Percentiles rank a stretch among this genome's conserved stretches.
Conservation (phyloP, 2,113 vertebrate genomes). For the Sakesphorus luctuosus region DNA sequence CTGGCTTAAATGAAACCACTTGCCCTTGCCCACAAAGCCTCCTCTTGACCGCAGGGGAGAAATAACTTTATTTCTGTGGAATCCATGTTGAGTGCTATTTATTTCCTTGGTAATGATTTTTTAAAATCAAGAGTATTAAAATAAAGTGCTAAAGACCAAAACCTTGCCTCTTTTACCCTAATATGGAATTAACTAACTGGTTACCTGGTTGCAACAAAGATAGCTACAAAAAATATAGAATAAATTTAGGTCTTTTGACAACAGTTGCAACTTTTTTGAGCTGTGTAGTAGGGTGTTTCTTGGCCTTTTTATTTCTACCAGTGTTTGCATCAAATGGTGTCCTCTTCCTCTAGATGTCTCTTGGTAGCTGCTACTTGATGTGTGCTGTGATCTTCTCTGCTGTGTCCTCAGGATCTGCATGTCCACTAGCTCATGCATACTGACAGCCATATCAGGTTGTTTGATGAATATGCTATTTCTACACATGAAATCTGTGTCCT, state of each 20-base stretch:
- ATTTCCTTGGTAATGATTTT: background rate
- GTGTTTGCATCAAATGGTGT: background rate
- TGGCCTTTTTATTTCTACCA: background rate
- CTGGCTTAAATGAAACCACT: background rate
- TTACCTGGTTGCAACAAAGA: background rate
- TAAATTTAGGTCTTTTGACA: background rate
- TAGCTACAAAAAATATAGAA: background rate
- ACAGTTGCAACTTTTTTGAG: background rate
- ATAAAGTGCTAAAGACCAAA: background rate
- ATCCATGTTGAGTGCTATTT: background rate
- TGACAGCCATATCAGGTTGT: background rate
- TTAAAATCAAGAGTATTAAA: background rate
- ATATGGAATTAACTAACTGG: background rate
- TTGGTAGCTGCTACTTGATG: background rate
- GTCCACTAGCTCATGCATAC: background rate
- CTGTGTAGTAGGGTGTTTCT: accelerated
- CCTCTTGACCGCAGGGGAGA: background rate
- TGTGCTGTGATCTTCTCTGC: background rate
- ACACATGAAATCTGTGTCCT: accelerated
- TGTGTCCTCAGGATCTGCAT: background rate
- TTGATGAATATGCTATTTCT: background rate
- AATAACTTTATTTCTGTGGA: background rate
- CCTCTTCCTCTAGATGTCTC: background rate
- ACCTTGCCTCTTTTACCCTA: background rate
- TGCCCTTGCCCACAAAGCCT: background rate